These are phyloP conservation scores for Psettodes erumei DNA, from an alignment of 2,113 vertebrate species.

Conservation along the genomic window DNA sequence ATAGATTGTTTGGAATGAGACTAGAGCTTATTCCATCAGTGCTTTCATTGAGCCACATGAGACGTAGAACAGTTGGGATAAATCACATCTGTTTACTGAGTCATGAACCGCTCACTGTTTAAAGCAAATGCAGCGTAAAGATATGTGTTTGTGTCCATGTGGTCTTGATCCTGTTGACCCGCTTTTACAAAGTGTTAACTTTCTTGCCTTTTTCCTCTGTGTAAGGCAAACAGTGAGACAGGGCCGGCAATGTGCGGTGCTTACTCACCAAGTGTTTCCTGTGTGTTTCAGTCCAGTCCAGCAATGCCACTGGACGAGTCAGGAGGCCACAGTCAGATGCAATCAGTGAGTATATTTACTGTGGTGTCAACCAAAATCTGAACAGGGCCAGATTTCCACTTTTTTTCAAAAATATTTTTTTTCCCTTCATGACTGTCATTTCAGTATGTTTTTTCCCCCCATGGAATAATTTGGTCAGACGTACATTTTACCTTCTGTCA, in stretches of 20 bases:
- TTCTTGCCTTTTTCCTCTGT: conserved; percentile 50
- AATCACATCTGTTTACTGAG: conserved; percentile 49
- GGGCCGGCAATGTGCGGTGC: conserved; percentile 2
- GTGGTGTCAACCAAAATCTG: conserved; percentile 49
- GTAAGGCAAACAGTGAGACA: conserved; percentile 17
- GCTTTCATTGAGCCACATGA: conserved; percentile 32
- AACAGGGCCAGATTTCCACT: conserved; percentile 31
- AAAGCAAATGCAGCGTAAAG: conserved; percentile 41
- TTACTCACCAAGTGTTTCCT: conserved; percentile 63
- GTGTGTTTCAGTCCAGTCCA: conserved; percentile 83
- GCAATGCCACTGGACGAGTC: conserved; percentile 74
- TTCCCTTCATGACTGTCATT: conserved; percentile 48
- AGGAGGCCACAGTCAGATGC: conserved; percentile 76
- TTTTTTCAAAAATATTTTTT: conserved; percentile 12
- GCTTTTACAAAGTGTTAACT: conserved; percentile 61
- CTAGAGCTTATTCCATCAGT: background rate
- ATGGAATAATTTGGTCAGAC: conserved; percentile 60
- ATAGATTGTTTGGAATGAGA: background rate
- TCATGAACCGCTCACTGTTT: conserved; percentile 38
- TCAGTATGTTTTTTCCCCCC: conserved; percentile 36
- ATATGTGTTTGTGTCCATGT: conserved; percentile 51
- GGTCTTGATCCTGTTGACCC: conserved; percentile 35
- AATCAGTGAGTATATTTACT: conserved; percentile 82
- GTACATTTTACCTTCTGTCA: conserved; percentile 27
- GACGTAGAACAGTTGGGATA: conserved; percentile 1